These are phyloP conservation scores for Pecten maximus DNA, from an alignment of 2,888 invertebrate genomes.

Conservation along the genomic window DNA sequence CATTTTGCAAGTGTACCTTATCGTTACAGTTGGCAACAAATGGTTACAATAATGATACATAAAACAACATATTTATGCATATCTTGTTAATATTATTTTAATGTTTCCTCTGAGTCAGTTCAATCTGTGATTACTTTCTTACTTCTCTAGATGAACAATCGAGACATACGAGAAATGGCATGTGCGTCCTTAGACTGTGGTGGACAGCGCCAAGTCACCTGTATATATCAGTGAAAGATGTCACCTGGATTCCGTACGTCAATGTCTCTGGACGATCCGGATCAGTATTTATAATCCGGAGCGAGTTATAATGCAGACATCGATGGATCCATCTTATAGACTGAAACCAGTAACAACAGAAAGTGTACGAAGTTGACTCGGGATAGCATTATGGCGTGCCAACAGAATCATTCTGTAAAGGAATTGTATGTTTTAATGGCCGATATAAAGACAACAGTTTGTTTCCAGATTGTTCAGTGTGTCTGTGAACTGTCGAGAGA, in stretches of 20 bases:
- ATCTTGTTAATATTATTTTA: no score
- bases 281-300: background rate
- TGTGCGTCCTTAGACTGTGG: background rate
- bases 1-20: no score
- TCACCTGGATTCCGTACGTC: background rate
- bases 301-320: background rate
- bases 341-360: background rate
- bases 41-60: no score
- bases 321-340: background rate
- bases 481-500: no score
- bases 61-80: no score
- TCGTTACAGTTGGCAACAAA: no score
- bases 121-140: background rate
- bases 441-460: no score
- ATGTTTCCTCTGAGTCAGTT: no score
- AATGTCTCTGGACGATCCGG: background rate
- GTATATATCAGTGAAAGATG: background rate
- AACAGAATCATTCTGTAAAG: background rate
- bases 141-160: background rate
- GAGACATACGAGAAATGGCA: constrained; percentile 8
- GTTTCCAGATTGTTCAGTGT: no score
- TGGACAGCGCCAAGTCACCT: background rate
- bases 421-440: no score
- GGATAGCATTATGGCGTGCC: background rate
- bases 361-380: background rate